Evolutionary conservation across 1,140 invertebrate genomes (phyloP), one percentile per base, ranked within the genome.

Genomic region (Zaprionus taronus): DNA sequence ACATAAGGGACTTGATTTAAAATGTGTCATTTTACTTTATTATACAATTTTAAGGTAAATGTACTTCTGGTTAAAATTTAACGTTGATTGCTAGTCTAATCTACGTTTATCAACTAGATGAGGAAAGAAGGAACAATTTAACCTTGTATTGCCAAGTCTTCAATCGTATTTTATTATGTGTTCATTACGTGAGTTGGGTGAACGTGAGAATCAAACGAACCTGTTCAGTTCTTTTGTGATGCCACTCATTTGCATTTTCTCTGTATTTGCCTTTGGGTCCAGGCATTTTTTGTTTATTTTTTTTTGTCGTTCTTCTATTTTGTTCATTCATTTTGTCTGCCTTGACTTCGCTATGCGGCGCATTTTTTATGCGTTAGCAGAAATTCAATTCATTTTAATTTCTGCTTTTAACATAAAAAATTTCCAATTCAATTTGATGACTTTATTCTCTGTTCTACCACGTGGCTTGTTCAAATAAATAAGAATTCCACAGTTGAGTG

Each of bases 341-440:
- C 61, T 62, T 72, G 75, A 49, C 60, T 70, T 67, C 62, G 55
- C 70, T 61, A 66, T 72, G 73, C 67, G 70, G 38, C 61, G 72
- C 71, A 71, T 69, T 56, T 56, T 79, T 60, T 65, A 63, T 72
- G 81, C 85, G 85, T 90, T 89, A 84, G 85, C 85, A 81, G 81
- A 81, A 89, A 89, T 90, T 89, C 85, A 84, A 89, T 89, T 89
- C 90, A 89, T 89, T 89, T 89, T 89, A 89, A 90, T 89, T 89
- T 89, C 85, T 89, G 79, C 85, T 89, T 85, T 89, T 90, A 89
- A 89, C 85, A 89, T 85, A 89, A 89, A 90, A 87, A 89, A 44
- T 89, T 89, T 90, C 85, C 85, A 89, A 89, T 89, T 89, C 85
- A 89, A 89, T 89, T 89, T 89, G 80, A 89, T 90, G 85, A 89